Conservation (phyloP, 2,888 invertebrate species). For the Cremastinae sp. region DNA sequence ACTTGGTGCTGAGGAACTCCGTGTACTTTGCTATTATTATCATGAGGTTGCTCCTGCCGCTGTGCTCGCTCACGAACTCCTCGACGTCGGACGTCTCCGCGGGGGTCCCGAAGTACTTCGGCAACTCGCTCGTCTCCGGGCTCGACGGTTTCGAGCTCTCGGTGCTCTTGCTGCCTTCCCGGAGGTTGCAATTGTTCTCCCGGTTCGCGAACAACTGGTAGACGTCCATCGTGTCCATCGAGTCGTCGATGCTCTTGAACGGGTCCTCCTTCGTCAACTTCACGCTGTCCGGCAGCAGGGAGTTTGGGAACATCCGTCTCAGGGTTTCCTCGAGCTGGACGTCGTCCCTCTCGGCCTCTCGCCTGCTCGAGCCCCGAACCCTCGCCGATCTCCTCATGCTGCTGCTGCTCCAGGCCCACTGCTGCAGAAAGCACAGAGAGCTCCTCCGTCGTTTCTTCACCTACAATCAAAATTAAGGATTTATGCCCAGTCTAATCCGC, state of each 20-base stretch:
- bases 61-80: conserved; percentile 83
- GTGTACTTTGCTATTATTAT: conserved; percentile 84
- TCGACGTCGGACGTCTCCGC: conserved; percentile 85
- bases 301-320: conserved; percentile 85
- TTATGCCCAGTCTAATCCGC: too few relatives aligned
- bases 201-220: conserved; percentile 84
- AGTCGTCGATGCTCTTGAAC: conserved; percentile 81
- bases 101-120: conserved; percentile 85
- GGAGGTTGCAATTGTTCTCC: conserved; percentile 70
- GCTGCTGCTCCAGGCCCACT: conserved; percentile 89
- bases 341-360: conserved; percentile 83
- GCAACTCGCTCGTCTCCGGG: conserved; percentile 64
- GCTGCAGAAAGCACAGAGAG: conserved; percentile 87
- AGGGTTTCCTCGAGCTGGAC: conserved; percentile 86
- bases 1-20: conserved; percentile 83
- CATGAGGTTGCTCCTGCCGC: conserved; percentile 81
- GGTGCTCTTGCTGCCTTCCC: conserved; percentile 71
- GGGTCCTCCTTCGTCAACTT: conserved; percentile 80
- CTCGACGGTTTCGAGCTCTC: conserved; percentile 75
- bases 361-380: conserved; percentile 81
- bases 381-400: conserved; percentile 79
- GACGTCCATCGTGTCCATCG: conserved; percentile 85
- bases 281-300: conserved; percentile 80
- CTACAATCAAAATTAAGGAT: too few relatives aligned
- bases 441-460: conserved; percentile 86